A percentile compares a stretch with the other conserved stretches of the same genome.
Evolutionary conservation across 2,888 invertebrate genomes (phyloP).

Genomic region (Polydrusus pterygomalis): DNA sequence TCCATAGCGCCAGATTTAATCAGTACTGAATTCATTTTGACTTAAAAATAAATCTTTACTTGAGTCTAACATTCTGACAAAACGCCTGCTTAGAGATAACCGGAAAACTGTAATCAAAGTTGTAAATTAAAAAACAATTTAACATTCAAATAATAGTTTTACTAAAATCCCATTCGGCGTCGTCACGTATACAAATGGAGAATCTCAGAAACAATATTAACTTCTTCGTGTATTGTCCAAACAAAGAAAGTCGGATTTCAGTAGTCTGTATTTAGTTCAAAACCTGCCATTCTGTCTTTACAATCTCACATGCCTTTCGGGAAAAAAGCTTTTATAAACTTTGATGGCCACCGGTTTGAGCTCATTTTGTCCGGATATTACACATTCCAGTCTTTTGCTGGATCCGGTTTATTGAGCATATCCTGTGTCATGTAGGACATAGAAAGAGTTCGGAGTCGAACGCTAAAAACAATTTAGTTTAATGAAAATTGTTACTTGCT

Average conservation of each 20-base stretch:
- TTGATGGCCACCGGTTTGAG: constrained; percentile 55
- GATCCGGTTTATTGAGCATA: constrained; percentile 55
- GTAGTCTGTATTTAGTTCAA: constrained; percentile 46
- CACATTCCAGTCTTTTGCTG: constrained; percentile 54
- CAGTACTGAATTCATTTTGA: no score
- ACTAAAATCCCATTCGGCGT: background rate
- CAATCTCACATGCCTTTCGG: constrained; percentile 46
- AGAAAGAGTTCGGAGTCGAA: constrained; percentile 46
- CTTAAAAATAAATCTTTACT: no score
- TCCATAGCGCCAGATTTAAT: no score
- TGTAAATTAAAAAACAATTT: background rate
- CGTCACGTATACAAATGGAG: background rate
- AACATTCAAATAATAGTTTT: background rate
- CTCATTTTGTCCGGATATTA: constrained; percentile 57
- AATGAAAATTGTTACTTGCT: constrained; percentile 42
- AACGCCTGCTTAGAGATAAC: no score
- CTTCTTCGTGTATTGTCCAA: constrained; percentile 39
- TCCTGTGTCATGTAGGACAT: constrained; percentile 50
- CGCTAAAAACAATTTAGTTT: constrained; percentile 51
- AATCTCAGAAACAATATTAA: constrained; percentile 11
- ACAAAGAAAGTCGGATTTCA: constrained; percentile 49
- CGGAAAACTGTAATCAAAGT: no score
- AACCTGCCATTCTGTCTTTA: constrained; percentile 35
- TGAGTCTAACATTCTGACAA: no score
- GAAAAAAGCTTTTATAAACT: constrained; percentile 57